phyloP scores from a whole-genome alignment of 2,888 invertebrate genomes.

The Xylota sylvarum region DNA sequence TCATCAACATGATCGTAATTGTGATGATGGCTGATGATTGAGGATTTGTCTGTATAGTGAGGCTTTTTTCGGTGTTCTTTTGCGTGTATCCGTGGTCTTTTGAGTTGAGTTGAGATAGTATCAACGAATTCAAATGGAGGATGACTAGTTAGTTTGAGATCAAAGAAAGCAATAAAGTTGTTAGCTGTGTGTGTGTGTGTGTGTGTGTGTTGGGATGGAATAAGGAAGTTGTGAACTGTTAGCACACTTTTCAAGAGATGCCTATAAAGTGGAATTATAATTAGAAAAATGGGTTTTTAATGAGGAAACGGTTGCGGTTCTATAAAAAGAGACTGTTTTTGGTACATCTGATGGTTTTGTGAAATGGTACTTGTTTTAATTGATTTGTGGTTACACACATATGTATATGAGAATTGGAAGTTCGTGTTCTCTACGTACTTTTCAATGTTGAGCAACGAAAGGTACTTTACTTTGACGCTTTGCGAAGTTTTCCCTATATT shows the following conservation, averaged over 20 bases:
- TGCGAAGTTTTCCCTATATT: too few relatives aligned
- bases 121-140: constrained; percentile 49
- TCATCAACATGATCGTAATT: constrained; percentile 73
- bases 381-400: neutral
- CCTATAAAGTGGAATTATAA: constrained; percentile 6
- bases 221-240: constrained; percentile 60
- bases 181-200: neutral
- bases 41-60: constrained; percentile 26
- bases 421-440: too few relatives aligned
- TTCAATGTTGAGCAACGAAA: too few relatives aligned
- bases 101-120: constrained; percentile 15
- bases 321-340: neutral
- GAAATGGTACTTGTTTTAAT: neutral
- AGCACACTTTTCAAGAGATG: constrained; percentile 18
- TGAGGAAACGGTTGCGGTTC: constrained; percentile 22
- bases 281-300: constrained; percentile 53
- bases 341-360: neutral
- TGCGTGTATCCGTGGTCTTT: neutral
- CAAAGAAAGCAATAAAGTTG: constrained; percentile 59
- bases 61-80: neutral
- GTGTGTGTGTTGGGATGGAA: constrained; percentile 11
- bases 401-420: neutral
- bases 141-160: constrained; percentile 31
- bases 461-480: too few relatives aligned
- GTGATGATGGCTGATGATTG: constrained; percentile 65